A percentile compares a stretch with the other conserved stretches of the same genome.
phyloP scores from a whole-genome alignment of 1,140 invertebrate genomes.

The Metopolophium dirhodum region DNA sequence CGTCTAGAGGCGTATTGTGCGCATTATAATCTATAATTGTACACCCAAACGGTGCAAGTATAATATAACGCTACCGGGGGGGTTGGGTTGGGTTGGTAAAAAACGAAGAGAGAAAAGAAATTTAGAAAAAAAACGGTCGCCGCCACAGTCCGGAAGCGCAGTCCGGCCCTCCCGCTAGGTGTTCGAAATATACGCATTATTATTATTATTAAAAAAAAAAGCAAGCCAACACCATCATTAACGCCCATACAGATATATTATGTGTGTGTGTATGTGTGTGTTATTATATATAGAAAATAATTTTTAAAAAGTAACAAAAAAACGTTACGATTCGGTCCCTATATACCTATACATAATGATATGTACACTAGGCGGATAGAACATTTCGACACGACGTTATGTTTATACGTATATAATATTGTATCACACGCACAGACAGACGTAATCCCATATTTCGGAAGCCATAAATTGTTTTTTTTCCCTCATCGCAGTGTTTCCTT shows the following conservation, averaged over 20 bases:
- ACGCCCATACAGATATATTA: constrained; percentile 32
- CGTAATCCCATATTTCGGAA: constrained; percentile 28
- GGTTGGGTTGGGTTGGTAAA: not conserved
- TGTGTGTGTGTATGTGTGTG: not conserved
- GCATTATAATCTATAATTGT: not conserved
- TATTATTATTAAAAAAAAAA: not conserved
- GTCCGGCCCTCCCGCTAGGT: constrained; percentile 35
- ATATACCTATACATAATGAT: not conserved
- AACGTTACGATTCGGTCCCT: not conserved
- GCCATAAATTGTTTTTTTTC: not conserved
- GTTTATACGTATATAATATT: not conserved
- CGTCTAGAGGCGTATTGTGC: not conserved
- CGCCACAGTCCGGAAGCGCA: constrained; percentile 29
- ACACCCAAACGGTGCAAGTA: not conserved
- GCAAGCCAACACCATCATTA: constrained; percentile 29
- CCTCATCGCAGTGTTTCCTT: not conserved
- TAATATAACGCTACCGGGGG: not conserved
- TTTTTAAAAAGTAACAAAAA: not conserved
- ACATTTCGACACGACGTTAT: constrained; percentile 15
- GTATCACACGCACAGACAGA: not conserved
- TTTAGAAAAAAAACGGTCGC: not conserved
- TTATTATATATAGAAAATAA: constrained; percentile 35
- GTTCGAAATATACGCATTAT: constrained; percentile 4
- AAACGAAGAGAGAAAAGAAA: not conserved
- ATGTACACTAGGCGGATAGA: not conserved